A percentile compares a stretch with the other conserved stretches of the same genome.
Evolutionary conservation across 2,113 vertebrate genomes (phyloP).

Genomic region (Sterrhoptilus dennistouni): DNA sequence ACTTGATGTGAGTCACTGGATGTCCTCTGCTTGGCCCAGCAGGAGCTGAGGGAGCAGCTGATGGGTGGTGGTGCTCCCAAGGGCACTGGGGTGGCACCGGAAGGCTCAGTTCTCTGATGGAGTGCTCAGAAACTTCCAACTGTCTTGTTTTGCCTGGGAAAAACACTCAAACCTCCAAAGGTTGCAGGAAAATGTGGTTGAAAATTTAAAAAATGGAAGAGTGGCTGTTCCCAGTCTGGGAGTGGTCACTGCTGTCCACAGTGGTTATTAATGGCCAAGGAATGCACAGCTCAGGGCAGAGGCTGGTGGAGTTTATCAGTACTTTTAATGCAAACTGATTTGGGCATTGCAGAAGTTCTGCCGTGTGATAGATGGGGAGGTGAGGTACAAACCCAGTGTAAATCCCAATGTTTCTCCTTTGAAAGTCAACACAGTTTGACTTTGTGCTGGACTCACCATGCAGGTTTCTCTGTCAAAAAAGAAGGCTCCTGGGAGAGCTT

Average conservation of each 20-base stretch:
- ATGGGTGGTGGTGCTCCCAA: accelerated
- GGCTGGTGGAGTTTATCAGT: background rate
- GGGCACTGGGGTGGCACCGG: background rate
- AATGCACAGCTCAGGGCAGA: background rate
- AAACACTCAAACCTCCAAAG: background rate
- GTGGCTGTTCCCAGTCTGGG: background rate
- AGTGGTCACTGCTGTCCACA: background rate
- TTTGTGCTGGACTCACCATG: accelerated
- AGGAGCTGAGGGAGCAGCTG: background rate
- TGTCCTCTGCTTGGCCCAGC: accelerated
- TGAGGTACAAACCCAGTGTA: background rate
- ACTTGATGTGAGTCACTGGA: constrained; percentile 84
- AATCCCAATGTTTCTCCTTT: background rate
- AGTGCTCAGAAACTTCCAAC: background rate
- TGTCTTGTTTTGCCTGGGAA: background rate
- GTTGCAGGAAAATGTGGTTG: background rate
- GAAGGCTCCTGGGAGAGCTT: background rate
- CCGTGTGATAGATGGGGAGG: accelerated
- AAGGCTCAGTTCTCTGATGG: background rate
- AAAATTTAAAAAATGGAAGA: background rate
- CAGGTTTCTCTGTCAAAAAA: background rate
- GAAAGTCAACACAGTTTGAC: background rate
- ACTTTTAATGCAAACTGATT: background rate
- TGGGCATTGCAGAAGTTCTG: background rate
- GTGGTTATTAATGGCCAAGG: background rate